Evolutionary conservation across 2,113 vertebrate species (phyloP).

Genomic region (Archilochus colubris): DNA sequence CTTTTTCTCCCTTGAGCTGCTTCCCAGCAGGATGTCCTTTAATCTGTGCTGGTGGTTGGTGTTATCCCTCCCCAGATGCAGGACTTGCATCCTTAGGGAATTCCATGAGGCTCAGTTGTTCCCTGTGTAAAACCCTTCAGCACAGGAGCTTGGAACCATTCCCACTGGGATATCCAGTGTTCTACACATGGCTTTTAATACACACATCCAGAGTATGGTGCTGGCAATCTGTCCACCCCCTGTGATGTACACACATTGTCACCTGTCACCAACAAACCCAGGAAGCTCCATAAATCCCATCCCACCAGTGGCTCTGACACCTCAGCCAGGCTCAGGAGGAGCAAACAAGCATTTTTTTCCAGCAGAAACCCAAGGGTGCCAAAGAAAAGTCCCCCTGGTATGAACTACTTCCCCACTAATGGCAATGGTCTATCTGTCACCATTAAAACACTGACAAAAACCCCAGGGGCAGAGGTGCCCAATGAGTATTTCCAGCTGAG

Average conservation of each 20-base stretch:
- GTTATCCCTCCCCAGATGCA: no score
- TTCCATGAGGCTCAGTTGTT: no score
- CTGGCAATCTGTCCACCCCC: not conserved
- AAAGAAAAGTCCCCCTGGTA: not conserved
- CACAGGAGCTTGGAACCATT: fast-evolving
- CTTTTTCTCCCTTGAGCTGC: no score
- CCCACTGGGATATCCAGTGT: fast-evolving
- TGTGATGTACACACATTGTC: fast-evolving
- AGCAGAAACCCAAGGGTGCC: not conserved
- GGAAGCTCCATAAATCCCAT: no score
- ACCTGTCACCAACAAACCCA: not conserved
- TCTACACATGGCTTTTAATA: fast-evolving
- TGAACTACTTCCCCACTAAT: not conserved
- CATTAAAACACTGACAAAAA: not conserved
- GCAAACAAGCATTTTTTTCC: not conserved
- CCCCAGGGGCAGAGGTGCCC: not conserved
- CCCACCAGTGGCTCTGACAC: fast-evolving
- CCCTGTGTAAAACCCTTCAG: no score
- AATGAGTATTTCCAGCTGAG: fast-evolving
- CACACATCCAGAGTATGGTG: fast-evolving
- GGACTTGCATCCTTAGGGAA: no score
- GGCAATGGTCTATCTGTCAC: not conserved
- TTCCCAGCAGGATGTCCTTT: no score
- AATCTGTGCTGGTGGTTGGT: no score
- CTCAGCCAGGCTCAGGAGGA: not conserved